phyloP scores from a whole-genome alignment of 2,888 invertebrate species.

The Pollenia labialis region DNA sequence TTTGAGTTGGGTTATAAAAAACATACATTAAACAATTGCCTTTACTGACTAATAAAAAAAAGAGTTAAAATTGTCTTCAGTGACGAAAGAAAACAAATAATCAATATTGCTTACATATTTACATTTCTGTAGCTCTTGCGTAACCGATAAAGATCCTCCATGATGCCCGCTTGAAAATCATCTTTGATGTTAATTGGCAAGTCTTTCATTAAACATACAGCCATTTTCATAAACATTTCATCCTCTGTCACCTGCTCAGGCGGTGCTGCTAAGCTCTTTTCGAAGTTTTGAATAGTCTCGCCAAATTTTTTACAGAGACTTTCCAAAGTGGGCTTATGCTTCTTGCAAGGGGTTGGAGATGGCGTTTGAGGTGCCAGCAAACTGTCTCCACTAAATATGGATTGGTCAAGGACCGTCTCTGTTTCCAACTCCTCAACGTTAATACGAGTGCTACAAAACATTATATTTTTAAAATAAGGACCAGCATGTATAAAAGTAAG shows the following conservation, averaged over 20 bases:
- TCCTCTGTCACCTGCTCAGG: neutral
- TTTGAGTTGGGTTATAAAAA: too few relatives aligned
- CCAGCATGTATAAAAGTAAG: too few relatives aligned
- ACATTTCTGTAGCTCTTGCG: neutral
- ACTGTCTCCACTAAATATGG: neutral
- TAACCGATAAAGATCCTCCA: constrained; percentile 14
- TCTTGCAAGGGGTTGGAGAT: neutral
- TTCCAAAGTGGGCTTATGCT: neutral
- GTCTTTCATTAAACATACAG: constrained; percentile 13
- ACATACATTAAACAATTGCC: too few relatives aligned
- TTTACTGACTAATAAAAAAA: too few relatives aligned
- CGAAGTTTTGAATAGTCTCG: neutral
- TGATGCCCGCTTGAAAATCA: constrained; percentile 20
- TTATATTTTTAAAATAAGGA: too few relatives aligned
- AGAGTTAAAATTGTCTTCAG: too few relatives aligned
- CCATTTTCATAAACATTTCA: neutral
- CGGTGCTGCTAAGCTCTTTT: neutral
- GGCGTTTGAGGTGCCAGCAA: neutral
- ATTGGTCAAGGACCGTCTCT: neutral
- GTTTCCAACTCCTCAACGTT: constrained; percentile 9
- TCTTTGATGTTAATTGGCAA: constrained; percentile 10
- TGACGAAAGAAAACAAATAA: too few relatives aligned
- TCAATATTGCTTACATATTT: too few relatives aligned
- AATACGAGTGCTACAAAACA: neutral
- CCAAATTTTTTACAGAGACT: constrained; percentile 23